Base-by-base conservation (phyloP, 2,888 invertebrate genomes). In the Rhingia rostrata region DNA sequence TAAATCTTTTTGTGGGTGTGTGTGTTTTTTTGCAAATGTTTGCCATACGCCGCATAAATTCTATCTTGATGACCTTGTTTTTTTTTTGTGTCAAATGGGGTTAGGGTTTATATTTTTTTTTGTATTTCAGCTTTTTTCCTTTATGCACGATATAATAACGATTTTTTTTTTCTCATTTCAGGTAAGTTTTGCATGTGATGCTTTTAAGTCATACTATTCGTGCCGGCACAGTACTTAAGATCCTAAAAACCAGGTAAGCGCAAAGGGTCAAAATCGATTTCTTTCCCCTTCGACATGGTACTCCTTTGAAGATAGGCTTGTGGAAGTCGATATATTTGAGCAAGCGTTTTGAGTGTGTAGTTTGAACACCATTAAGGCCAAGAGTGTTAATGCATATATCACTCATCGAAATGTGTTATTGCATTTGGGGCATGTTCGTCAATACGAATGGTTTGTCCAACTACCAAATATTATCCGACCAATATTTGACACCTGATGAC, bases 111-210 rank as follows among this genome's bases (percentile, higher is more conserved):
- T n/a, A n/a, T n/a, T 14, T 32, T 39, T 47, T 67, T 33, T 39
- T 39, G 9, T 22, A 53, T 45, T 54, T 45, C 14, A 54, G 10
- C 54, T 6, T 30, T 30, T 66, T 9, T 60, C 35, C 33, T 51
- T 41, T 53, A 32, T 72, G 54, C 49, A 58, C 12, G 3, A n/a
- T 32, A 39, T 69, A 67, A 54, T 58, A 12, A 64, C 64, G n/a
- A n/a, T 54, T 39, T 33, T 58, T 4, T 54, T 77, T 75, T 54
- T 72, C 39, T 54, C 33, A 30, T 78, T 70, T 22, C n/a, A 79
- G 83, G 83, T 84, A 79, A 84, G 83, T 79, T 73, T 64, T 73
- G 41, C 63, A 66, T 64, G 47, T 74, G 53, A 47, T 64, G 73
- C 22, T 73, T 43, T 37, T 58, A 70, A 58, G 33, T 54, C 47